phyloP scores from a whole-genome alignment of 2,888 invertebrate genomes.

The Phlogophora meticulosa region DNA sequence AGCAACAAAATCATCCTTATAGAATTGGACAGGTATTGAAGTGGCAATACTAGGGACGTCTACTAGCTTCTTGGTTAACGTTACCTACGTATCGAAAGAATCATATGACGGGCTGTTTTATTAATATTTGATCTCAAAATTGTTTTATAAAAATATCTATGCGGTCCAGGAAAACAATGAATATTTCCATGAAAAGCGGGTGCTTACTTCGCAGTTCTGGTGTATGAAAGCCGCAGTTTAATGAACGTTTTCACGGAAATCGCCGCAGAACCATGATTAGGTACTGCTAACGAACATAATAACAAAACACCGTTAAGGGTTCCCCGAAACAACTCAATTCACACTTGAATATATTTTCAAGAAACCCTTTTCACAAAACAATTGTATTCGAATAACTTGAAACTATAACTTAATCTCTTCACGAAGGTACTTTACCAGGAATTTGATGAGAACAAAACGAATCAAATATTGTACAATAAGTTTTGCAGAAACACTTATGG shows the following conservation, averaged over 20 bases:
- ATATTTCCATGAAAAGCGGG: slow-evolving; percentile 12
- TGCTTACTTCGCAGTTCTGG: neutral
- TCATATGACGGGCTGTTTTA: slow-evolving; percentile 2
- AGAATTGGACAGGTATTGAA: neutral
- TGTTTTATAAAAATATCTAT: neutral
- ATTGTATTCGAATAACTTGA: slow-evolving; percentile 43
- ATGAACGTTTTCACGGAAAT: slow-evolving; percentile 45
- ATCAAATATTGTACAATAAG: slow-evolving; percentile 63
- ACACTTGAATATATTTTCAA: slow-evolving; percentile 36
- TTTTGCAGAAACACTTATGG: slow-evolving; percentile 65
- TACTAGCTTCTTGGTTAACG: too few species aligned
- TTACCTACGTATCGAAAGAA: too few species aligned
- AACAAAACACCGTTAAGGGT: slow-evolving; percentile 28
- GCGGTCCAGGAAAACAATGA: neutral
- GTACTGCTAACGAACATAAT: slow-evolving; percentile 19
- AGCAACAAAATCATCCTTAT: neutral
- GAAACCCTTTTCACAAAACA: slow-evolving; percentile 30
- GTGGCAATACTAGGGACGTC: neutral
- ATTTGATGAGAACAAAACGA: slow-evolving; percentile 58
- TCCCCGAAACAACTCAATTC: slow-evolving; percentile 32
- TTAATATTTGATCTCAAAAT: slow-evolving; percentile 12
- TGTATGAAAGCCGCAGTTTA: slow-evolving; percentile 24
- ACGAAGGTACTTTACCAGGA: slow-evolving; percentile 35
- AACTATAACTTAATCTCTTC: slow-evolving; percentile 48
- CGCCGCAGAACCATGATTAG: neutral